Evolutionary conservation across 2,888 invertebrate species (phyloP).

Genomic region (Athripsodes cinereus): DNA sequence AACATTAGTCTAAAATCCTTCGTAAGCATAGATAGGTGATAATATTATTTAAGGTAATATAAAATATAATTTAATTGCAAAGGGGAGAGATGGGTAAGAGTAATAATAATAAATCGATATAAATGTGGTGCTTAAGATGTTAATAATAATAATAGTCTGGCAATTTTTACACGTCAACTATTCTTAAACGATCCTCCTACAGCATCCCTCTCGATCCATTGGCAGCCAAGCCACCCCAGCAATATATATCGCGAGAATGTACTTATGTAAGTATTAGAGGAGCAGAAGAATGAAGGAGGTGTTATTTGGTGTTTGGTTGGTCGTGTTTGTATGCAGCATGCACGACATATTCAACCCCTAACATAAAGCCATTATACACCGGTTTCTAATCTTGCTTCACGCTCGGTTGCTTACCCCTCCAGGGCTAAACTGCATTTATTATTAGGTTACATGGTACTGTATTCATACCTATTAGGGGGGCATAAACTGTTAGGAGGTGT

Average conservation of each 20-base stretch:
- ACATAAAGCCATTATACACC: slow-evolving; percentile 9
- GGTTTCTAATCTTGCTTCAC: slow-evolving; percentile 22
- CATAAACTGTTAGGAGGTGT: slow-evolving; percentile 14
- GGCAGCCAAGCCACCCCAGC: background rate
- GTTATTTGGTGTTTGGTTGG: background rate
- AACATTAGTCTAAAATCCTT: too few species aligned
- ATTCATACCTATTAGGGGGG: slow-evolving; percentile 5
- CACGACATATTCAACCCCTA: slow-evolving; percentile 10
- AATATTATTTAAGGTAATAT: too few species aligned
- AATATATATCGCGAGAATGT: background rate
- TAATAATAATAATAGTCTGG: slow-evolving; percentile 13
- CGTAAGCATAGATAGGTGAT: too few species aligned
- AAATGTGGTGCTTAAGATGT: background rate
- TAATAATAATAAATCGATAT: background rate
- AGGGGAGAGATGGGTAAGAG: too few species aligned
- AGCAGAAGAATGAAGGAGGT: slow-evolving; percentile 6
- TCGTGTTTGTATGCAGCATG: slow-evolving; percentile 13
- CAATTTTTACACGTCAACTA: slow-evolving; percentile 23
- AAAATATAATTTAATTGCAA: too few species aligned
- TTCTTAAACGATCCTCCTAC: slow-evolving; percentile 14
- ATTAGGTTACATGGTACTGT: slow-evolving; percentile 11
- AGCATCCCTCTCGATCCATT: slow-evolving; percentile 8
- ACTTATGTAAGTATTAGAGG: background rate
- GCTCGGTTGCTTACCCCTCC: slow-evolving; percentile 24
- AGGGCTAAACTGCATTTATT: slow-evolving; percentile 20